phyloP scores from a whole-genome alignment of 2,888 invertebrate species.

The Apoda limacodes region DNA sequence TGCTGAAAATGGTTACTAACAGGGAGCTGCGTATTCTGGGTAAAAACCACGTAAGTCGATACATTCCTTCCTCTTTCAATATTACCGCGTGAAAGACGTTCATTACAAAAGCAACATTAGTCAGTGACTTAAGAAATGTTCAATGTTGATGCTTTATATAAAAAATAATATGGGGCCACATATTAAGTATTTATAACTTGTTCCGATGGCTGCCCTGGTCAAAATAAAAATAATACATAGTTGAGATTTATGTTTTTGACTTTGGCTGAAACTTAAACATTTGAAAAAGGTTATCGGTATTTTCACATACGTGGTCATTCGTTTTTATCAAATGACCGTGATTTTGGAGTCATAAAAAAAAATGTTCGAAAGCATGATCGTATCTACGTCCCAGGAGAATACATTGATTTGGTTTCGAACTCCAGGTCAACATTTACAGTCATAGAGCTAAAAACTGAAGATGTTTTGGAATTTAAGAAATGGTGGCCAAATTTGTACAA shows the following conservation, averaged over 20 bases:
- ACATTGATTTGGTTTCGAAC: too few species aligned
- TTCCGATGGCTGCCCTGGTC: slow-evolving; percentile 9
- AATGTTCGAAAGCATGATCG: slow-evolving; percentile 17
- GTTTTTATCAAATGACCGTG: slow-evolving; percentile 14
- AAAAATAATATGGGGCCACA: too few species aligned
- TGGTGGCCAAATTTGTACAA: slow-evolving; percentile 15
- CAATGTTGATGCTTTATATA: too few species aligned
- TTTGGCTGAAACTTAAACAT: slow-evolving; percentile 17
- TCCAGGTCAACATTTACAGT: slow-evolving; percentile 21
- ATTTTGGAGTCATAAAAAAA: slow-evolving; percentile 17
- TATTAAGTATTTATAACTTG: slow-evolving; percentile 7
- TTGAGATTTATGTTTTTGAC: too few species aligned
- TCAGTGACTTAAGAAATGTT: too few species aligned
- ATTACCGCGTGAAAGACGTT: too few species aligned
- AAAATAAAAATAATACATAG: too few species aligned
- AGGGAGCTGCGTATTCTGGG: too few species aligned
- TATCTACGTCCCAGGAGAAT: slow-evolving; percentile 16
- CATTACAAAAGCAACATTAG: too few species aligned
- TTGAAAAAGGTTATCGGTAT: slow-evolving; percentile 15
- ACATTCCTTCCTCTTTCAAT: too few species aligned
- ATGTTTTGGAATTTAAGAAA: slow-evolving; percentile 18
- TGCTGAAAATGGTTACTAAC: too few species aligned
- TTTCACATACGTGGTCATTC: slow-evolving; percentile 15
- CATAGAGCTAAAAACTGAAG: slow-evolving; percentile 16
- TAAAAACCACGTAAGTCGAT: too few species aligned